A percentile compares a stretch with the other conserved stretches of the same genome.
phyloP scores from a whole-genome alignment of 2,113 vertebrate species.

The Ammodytes marinus region DNA sequence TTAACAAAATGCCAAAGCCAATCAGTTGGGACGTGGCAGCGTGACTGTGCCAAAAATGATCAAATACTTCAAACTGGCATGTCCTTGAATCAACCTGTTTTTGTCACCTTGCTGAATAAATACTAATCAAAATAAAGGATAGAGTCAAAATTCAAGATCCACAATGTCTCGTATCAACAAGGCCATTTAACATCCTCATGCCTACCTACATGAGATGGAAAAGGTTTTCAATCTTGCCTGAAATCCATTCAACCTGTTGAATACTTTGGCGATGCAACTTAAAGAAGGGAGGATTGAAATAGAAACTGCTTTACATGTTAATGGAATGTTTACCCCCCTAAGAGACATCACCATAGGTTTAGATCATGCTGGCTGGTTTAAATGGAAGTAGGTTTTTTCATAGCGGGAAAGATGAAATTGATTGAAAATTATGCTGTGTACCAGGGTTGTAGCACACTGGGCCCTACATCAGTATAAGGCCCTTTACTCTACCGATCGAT shows the following conservation, averaged over 20 bases:
- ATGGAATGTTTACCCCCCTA: constrained; percentile 58
- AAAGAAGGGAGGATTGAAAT: constrained; percentile 25
- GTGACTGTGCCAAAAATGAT: background rate
- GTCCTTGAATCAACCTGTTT: background rate
- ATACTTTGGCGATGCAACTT: constrained; percentile 47
- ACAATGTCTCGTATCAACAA: constrained; percentile 6
- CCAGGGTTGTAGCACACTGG: too few species aligned
- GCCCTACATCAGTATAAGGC: too few species aligned
- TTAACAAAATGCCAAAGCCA: constrained; percentile 11
- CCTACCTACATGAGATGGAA: constrained; percentile 25
- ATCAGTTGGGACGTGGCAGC: constrained; percentile 6
- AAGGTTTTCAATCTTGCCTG: constrained; percentile 28
- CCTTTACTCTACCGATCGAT: too few species aligned
- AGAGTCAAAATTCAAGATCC: background rate
- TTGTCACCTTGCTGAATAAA: background rate
- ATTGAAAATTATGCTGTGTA: constrained; percentile 62
- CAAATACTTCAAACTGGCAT: background rate
- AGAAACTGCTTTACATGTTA: constrained; percentile 62
- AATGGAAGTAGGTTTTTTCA: constrained; percentile 47
- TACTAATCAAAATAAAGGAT: too few species aligned
- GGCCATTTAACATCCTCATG: constrained; percentile 32
- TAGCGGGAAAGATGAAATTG: constrained; percentile 54
- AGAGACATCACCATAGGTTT: constrained; percentile 40
- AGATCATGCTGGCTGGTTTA: constrained; percentile 47
- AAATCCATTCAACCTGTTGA: constrained; percentile 25